Evolutionary conservation across 1,140 invertebrate genomes (phyloP).

Genomic region (Sitobion miscanthi): DNA sequence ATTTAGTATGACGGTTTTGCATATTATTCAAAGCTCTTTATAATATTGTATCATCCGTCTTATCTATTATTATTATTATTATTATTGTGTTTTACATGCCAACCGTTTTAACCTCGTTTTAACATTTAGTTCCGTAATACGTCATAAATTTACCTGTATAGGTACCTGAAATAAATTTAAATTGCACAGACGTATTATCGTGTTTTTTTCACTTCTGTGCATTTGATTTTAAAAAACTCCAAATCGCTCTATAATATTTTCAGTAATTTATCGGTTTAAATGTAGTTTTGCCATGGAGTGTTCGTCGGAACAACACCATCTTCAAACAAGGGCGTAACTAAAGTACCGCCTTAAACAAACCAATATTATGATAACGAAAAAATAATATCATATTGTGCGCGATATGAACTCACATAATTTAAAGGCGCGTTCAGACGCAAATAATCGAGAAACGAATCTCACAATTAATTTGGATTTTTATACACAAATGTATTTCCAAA

Average conservation of each 20-base stretch:
- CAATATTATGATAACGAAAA: not conserved
- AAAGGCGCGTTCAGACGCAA: not conserved
- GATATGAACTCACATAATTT: not conserved
- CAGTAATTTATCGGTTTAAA: not conserved
- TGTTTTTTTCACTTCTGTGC: not conserved
- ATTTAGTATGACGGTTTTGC: not conserved
- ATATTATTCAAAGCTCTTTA: not conserved
- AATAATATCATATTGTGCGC: not conserved
- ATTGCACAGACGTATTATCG: not conserved
- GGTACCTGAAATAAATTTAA: not conserved
- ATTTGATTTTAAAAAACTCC: not conserved
- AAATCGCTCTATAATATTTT: too few relatives aligned
- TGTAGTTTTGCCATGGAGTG: not conserved
- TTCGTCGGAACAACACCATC: not conserved
- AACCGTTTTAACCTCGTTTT: not conserved
- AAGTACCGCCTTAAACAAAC: not conserved
- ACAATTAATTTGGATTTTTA: not conserved
- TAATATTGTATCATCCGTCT: not conserved
- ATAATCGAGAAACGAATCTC: not conserved
- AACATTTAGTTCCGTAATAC: not conserved
- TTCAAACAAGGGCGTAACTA: not conserved
- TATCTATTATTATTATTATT: slow-evolving; percentile 14
- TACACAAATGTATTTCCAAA: not conserved
- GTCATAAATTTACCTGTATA: not conserved
- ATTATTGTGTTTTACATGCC: not conserved